phyloP scores from a whole-genome alignment of 2,888 invertebrate species.

The Aplocera efformata region DNA sequence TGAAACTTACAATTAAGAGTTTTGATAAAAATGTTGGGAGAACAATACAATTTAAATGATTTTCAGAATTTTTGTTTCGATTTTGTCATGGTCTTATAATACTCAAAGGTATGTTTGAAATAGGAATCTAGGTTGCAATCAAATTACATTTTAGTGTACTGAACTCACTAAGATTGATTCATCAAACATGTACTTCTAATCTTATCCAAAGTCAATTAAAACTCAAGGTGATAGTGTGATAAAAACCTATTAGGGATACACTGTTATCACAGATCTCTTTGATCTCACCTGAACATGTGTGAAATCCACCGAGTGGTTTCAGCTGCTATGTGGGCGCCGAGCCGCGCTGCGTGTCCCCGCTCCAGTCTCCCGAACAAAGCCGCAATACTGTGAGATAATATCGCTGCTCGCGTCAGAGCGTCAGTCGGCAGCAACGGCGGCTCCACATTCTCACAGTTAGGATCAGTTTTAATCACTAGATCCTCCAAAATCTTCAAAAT shows the following conservation, averaged over 20 bases:
- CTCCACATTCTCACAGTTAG: conserved; percentile 82
- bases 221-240: conserved; percentile 45
- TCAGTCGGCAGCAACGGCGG: conserved; percentile 83
- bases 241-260: conserved; percentile 12
- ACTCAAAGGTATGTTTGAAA: too few species aligned
- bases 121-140: too few species aligned
- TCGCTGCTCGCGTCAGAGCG: conserved; percentile 80
- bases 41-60: too few species aligned
- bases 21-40: too few species aligned
- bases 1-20: too few species aligned
- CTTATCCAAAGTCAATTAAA: conserved; percentile 51
- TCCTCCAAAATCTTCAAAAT: conserved; percentile 81
- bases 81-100: too few species aligned
- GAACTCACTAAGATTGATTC: conserved; percentile 1
- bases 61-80: too few species aligned
- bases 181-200: conserved; percentile 27
- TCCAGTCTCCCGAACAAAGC: conserved; percentile 93
- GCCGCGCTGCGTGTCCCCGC: conserved; percentile 86
- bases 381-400: conserved; percentile 92
- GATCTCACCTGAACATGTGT: conserved; percentile 87
- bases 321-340: conserved; percentile 89
- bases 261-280: conserved; percentile 6
- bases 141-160: background rate
- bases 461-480: conserved; percentile 81
- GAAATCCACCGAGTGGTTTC: conserved; percentile 94